Base-by-base conservation (phyloP, 2,888 invertebrate species). In the Ophioninae sp. region DNA sequence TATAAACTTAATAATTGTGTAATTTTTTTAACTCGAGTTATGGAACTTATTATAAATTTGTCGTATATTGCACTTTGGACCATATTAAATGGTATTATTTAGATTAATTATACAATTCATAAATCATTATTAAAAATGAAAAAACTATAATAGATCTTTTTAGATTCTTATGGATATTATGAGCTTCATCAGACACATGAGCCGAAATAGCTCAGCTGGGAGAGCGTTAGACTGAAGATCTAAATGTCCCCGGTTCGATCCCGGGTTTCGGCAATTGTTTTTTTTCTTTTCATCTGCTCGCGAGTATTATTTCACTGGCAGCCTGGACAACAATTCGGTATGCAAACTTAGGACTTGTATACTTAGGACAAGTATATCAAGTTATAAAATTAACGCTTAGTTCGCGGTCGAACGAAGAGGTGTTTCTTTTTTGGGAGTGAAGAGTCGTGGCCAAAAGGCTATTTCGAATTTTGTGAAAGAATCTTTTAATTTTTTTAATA, bases 161-260 rank as follows among this genome's bases (percentile, higher is more conserved):
- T 59, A 9, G 30, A 30, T 22, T 8, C 10, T 6, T 1, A 10
- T 59, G 6, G 17, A 0, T 2, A 2, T 8, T 20, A 7, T 8
- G n/a, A 37, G 37, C 20, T 20, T 10, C 0, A 1, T 0, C n/a
- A 10, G n/a, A 37, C 13, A 10, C 75, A 74, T n/a, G 13, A 59
- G 94, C 94, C 94, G 94, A 94, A 95, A 95, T 95, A 95, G 94
- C 95, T 95, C 94, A 95, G 94, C 94, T 93, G 94, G 94, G 94
- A 95, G 94, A 94, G 94, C 93, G 95, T 95, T 94, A 94, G 95
- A 94, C 95, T 95, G 95, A 95, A 95, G 95, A 95, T 95, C 95
- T 95, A 95, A 95, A 95, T 94, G 95, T 95, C 86, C 87, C 85
- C 84, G 87, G 87, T 88, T 87, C 87, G 78, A 88, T 87, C 85